Percentiles rank a stretch among this genome's conserved stretches.
Conservation (phyloP, 2,113 vertebrate genomes). For the Chamaea fasciata region DNA sequence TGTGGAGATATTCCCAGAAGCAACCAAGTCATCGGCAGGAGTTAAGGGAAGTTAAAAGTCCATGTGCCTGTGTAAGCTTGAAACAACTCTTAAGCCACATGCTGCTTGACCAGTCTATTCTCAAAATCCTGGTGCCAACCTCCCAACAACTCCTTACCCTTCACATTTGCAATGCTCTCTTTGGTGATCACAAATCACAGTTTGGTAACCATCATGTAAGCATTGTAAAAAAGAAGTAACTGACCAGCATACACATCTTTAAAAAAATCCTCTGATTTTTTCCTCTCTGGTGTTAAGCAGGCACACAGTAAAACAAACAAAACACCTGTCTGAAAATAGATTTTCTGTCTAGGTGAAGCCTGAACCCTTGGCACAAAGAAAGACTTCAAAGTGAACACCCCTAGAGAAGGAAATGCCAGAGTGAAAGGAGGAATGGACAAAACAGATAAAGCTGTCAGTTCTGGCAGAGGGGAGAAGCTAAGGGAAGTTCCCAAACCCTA, state of each 20-base stretch:
- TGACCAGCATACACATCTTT: rapidly evolving
- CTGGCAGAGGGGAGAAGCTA: neutral
- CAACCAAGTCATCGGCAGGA: neutral
- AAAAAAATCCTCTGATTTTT: neutral
- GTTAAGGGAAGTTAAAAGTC: neutral
- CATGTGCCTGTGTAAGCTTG: neutral
- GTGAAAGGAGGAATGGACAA: neutral
- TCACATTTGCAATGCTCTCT: neutral
- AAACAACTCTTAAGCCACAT: neutral
- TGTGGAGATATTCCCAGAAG: neutral
- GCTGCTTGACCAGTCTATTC: neutral
- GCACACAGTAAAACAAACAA: neutral
- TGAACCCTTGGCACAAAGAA: neutral
- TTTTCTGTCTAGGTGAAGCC: neutral
- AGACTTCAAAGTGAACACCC: neutral
- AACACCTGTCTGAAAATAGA: neutral
- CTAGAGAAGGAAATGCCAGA: neutral
- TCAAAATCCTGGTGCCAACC: neutral
- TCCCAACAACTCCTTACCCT: neutral
- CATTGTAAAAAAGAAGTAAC: neutral
- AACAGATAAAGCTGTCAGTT: neutral
- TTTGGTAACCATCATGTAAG: neutral
- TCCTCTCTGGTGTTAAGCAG: neutral
- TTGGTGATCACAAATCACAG: neutral
- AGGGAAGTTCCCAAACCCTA: neutral